phyloP scores from a whole-genome alignment of 2,113 vertebrate species.

The Pedionomus torquatus region DNA sequence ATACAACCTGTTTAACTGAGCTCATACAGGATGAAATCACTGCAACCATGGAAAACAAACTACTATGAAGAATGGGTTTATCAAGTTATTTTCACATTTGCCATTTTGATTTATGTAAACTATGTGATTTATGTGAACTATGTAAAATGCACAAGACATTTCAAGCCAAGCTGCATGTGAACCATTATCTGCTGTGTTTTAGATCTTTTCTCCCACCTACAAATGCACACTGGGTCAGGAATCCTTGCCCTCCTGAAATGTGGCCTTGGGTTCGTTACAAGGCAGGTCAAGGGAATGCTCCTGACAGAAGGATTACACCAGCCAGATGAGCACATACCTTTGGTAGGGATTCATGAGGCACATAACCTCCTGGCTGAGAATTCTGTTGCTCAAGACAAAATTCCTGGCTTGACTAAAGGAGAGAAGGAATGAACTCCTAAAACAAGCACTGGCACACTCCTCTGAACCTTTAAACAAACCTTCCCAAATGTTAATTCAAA shows the following conservation, averaged over 20 bases:
- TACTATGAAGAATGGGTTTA: constrained; percentile 34
- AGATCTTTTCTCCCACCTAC: background rate
- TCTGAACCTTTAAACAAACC: background rate
- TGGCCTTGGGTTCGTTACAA: background rate
- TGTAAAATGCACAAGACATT: constrained; percentile 45
- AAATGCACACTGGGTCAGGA: background rate
- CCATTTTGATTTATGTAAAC: constrained; percentile 41
- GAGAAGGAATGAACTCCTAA: background rate
- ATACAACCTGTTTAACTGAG: constrained; percentile 48
- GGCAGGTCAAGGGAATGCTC: background rate
- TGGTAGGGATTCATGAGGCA: constrained; percentile 23
- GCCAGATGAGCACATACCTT: constrained; percentile 32
- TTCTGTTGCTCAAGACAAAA: background rate
- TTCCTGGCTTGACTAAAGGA: background rate
- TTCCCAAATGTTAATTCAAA: background rate
- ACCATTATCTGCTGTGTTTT: constrained; percentile 31
- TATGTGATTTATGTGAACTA: too few relatives aligned
- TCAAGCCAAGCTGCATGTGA: constrained; percentile 38
- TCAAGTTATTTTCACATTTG: constrained; percentile 43
- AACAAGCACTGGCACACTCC: background rate
- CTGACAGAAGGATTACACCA: constrained; percentile 27
- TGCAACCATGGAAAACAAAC: constrained; percentile 12
- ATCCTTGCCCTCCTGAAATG: background rate
- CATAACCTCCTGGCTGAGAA: background rate
- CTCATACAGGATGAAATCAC: constrained; percentile 55